Evolutionary conservation across 2,888 invertebrate species (phyloP), one percentile per base, ranked within the genome.

Genomic region (Polydrusus tereticollis): DNA sequence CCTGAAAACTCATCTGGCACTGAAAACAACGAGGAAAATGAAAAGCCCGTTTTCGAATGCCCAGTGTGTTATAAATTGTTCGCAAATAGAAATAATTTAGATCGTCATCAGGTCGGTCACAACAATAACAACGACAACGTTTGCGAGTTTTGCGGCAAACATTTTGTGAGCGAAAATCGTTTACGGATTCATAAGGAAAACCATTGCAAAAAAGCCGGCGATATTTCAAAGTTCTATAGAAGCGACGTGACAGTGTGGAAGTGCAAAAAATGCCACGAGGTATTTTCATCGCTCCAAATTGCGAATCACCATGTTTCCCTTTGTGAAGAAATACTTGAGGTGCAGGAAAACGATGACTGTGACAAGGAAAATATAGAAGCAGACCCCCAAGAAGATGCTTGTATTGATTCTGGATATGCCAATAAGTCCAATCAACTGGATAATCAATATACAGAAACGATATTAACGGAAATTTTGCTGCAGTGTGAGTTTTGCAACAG

Each of bases 401-500:
- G 29, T 38, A 41, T 43, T 16, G 50, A 60, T 16, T 18, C 26
- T 36, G 23, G 21, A 14, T 36, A 47, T 45, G 57, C 57, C 20
- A 55, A n/a, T n/a, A n/a, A 55, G 10, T 14, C 43, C 8, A 55
- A 43, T 45, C 63, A 57, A 18, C 38, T 23, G 10, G 52, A 52
- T 38, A 75, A 76, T 64, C 74, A 76, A 45, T 78, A 80, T 58
- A 80, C 84, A 4, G 83, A 84, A 67, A 84, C 83, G 77, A 82
- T 85, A 26, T 77, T 83, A n/a, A 86, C 85, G 0, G 86, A 86
- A 75, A 77, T 85, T 21, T 73, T 90, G 4, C 82, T 89, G 29
- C 90, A 90, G 78, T 90, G 90, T 74, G 90, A 90, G 80, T 90
- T 88, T 78, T 90, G 90, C 77, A 90, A 89, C 76, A 86, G 87